A percentile compares a stretch with the other conserved stretches of the same genome.
phyloP scores from a whole-genome alignment of 2,113 vertebrate species.

The Gymnorhina tibicen region DNA sequence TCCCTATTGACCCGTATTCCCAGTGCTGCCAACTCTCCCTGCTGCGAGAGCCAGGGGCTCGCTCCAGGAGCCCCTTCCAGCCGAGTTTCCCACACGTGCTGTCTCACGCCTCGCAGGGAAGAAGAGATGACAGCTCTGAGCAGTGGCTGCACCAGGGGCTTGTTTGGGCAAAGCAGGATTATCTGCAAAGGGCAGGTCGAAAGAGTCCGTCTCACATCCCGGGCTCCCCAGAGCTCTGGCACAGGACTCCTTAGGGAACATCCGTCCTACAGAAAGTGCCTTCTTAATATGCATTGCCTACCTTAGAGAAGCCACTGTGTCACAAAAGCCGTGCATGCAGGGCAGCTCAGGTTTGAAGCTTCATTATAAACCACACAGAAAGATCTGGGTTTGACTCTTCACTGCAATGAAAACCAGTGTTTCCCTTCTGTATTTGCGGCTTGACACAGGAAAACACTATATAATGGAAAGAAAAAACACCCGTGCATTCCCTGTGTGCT shows the following conservation, averaged over 20 bases:
- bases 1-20: fast-evolving
- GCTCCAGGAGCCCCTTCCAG: background rate
- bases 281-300: fast-evolving
- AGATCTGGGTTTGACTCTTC: background rate
- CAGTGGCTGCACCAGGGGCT: background rate
- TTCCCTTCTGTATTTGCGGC: background rate
- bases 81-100: fast-evolving
- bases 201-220: background rate
- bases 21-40: fast-evolving
- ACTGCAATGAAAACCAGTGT: background rate
- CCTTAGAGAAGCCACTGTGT: fast-evolving
- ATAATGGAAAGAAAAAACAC: background rate
- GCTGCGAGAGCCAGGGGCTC: fast-evolving
- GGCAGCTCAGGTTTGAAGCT: background rate
- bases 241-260: background rate
- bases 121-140: background rate
- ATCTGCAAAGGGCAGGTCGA: background rate
- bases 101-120: background rate
- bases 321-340: background rate
- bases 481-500: fast-evolving
- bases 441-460: background rate
- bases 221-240: fast-evolving
- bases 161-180: background rate
- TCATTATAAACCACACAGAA: background rate
- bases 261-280: background rate